phyloP scores from a whole-genome alignment of 2,888 invertebrate genomes.

The Tridacna gigas region DNA sequence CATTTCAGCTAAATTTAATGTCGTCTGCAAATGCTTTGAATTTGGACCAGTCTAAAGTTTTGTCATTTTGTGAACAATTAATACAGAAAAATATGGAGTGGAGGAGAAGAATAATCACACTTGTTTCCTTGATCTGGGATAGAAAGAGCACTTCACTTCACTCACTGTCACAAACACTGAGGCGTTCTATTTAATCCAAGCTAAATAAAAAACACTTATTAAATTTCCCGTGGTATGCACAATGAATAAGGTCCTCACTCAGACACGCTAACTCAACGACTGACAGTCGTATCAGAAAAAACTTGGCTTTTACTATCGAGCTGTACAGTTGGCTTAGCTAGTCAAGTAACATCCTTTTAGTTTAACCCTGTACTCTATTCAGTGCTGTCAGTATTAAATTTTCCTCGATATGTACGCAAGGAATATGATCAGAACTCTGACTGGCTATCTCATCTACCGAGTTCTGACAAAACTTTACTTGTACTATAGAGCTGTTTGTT shows the following conservation, averaged over 20 bases:
- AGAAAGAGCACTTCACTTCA: not conserved
- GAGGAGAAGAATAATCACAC: not conserved
- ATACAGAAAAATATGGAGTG: not conserved
- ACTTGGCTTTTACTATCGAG: not conserved
- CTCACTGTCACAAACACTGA: not conserved
- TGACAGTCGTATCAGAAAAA: constrained; percentile 15
- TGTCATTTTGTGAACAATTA: too few species aligned
- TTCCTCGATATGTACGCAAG: not conserved
- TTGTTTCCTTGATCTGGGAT: not conserved
- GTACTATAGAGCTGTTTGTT: not conserved
- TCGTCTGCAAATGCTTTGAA: too few species aligned
- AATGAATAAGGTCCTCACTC: not conserved
- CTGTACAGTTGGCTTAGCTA: constrained; percentile 2
- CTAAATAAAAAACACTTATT: not conserved
- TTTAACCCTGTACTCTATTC: too few species aligned
- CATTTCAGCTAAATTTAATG: too few species aligned
- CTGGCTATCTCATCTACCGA: not conserved
- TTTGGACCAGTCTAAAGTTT: too few species aligned
- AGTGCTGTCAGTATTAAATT: too few species aligned
- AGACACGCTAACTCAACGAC: not conserved
- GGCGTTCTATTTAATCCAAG: not conserved
- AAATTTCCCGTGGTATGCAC: not conserved
- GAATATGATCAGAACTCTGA: not conserved
- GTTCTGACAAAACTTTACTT: not conserved
- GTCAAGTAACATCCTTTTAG: not conserved